phyloP scores from a whole-genome alignment of 2,797 vertebrate species.

The Rhincodon typus region DNA sequence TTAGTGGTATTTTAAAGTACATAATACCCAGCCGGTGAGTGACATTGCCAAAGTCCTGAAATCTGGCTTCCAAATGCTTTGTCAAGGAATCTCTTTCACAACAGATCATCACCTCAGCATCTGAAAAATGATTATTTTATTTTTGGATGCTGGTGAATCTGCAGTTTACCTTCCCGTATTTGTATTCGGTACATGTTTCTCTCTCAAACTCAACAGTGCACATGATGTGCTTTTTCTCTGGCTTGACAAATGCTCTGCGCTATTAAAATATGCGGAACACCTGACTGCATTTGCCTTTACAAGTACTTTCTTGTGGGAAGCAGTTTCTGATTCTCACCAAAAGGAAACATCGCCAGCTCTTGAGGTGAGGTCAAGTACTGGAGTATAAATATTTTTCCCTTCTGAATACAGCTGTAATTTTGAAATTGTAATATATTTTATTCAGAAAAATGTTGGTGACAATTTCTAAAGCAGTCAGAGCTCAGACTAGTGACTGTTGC shows the following conservation, averaged over 20 bases:
- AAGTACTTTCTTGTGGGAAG: background rate
- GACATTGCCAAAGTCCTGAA: background rate
- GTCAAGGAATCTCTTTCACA: background rate
- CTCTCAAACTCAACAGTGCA: background rate
- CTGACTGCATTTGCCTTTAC: background rate
- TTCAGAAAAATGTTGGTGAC: background rate
- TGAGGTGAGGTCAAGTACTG: background rate
- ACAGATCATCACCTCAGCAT: background rate
- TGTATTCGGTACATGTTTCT: background rate
- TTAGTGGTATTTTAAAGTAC: background rate
- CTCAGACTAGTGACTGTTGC: background rate
- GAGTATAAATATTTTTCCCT: background rate
- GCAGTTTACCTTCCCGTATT: background rate
- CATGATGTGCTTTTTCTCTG: background rate
- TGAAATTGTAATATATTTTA: background rate
- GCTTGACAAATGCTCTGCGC: background rate
- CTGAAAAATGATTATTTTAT: background rate
- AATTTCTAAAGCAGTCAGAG: background rate
- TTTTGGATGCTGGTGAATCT: background rate
- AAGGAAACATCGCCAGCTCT: background rate
- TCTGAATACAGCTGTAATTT: background rate
- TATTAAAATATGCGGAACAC: background rate
- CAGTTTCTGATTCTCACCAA: conserved; percentile 2
- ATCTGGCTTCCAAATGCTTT: background rate
- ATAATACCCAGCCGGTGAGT: background rate